Conservation (phyloP, 2,888 invertebrate species). For the Athalia circularis region DNA sequence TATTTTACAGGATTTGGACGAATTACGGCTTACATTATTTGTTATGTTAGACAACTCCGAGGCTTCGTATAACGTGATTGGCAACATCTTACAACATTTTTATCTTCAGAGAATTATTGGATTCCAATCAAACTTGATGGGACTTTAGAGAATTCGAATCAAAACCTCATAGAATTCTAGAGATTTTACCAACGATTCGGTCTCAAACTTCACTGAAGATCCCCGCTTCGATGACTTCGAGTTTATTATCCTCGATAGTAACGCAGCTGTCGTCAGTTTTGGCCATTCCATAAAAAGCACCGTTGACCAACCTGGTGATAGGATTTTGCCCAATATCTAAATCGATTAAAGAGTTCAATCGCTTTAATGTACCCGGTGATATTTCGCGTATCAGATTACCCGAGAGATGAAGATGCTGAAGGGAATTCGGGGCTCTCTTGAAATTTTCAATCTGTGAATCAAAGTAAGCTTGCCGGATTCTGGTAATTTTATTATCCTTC, state of each 20-base stretch:
- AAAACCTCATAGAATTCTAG: background rate
- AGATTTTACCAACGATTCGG: background rate
- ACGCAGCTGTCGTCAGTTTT: constrained; percentile 46
- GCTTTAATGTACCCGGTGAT: constrained; percentile 72
- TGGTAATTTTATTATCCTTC: constrained; percentile 67
- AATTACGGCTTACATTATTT: too few relatives aligned
- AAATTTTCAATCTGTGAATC: too few relatives aligned
- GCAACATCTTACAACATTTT: too few relatives aligned
- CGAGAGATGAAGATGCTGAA: constrained; percentile 72
- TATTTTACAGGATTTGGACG: background rate
- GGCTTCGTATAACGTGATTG: too few relatives aligned
- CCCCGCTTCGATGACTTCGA: constrained; percentile 49
- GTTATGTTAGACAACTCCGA: too few relatives aligned
- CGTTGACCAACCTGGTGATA: constrained; percentile 66
- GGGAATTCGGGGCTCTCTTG: background rate
- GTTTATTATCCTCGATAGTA: constrained; percentile 28
- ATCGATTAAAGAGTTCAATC: constrained; percentile 69
- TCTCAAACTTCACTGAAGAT: constrained; percentile 48
- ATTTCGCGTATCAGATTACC: constrained; percentile 70
- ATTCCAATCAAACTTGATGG: background rate
- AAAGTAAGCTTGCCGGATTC: too few relatives aligned
- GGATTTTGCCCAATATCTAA: constrained; percentile 73
- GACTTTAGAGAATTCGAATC: background rate
- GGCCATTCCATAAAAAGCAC: constrained; percentile 57
- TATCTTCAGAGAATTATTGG: background rate